Base-by-base conservation (phyloP, 2,797 vertebrate species). In the Botia kubotai region DNA sequence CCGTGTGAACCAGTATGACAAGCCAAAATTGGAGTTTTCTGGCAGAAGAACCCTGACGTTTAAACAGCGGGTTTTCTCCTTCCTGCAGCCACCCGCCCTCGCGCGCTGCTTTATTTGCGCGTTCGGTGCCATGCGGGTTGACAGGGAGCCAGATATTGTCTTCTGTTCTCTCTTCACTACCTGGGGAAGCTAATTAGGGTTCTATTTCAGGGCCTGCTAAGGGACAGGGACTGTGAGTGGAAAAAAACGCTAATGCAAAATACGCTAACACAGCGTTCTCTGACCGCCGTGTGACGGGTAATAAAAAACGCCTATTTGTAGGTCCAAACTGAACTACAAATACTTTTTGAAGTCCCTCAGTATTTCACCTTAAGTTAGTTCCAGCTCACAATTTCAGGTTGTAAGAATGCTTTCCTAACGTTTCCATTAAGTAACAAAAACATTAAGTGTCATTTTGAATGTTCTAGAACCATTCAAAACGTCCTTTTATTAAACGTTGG, bases 161-260 rank as follows among this genome's bases (percentile, higher is more conserved):
- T 65, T 84, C 63, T 29, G 69, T 79, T 70, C 80, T 80, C 70
- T 71, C 52, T 80, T 57, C 71, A 53, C 75, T 76, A 85, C 69
- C 83, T 77, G 75, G 72, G 83, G 81, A 85, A 82, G 81, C 83
- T 87, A 85, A 87, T 80, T 83, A 87, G 76, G 74, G 63, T 68
- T 80, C 78, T 81, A 82, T 83, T 68, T 77, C 48, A 55, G 69
- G 68, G 75, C 39, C 43, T 36, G 79, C 58, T 75, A 66, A 26
- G 75, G 79, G 83, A 82, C 46, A 29, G 65, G 72, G 26, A 72
- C 73, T 63, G 65, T n/a, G 1, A 29, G 8, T n/a, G 16, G 29
- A 53, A 69, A 14, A 73, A 80, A 82, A 80, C 68, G 36, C 69
- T 71, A 79, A 78, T 67, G 33, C 58, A 73, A 82, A 80, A 80